phyloP scores from a whole-genome alignment of 2,797 vertebrate species.

The Pangasius krempfi region DNA sequence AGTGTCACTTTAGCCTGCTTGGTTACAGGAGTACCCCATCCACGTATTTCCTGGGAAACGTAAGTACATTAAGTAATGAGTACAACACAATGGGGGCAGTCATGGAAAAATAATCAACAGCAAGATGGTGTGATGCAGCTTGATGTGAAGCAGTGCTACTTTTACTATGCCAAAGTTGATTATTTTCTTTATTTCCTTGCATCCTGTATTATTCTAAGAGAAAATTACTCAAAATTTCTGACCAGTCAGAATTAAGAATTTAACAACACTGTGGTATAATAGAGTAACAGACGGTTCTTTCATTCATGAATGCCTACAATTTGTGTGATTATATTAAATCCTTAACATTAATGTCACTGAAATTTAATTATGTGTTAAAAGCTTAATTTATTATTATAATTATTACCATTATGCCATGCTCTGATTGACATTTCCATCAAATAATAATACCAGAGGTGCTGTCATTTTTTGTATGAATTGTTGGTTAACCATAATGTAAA shows the following conservation, averaged over 20 bases:
- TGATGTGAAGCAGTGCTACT: background rate
- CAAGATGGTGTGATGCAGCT: background rate
- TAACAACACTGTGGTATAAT: background rate
- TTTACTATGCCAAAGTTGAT: background rate
- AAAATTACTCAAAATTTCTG: background rate
- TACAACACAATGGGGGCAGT: background rate
- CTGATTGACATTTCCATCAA: background rate
- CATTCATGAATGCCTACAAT: background rate
- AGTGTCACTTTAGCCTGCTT: conserved; percentile 72
- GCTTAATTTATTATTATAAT: background rate
- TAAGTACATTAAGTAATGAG: conserved; percentile 60
- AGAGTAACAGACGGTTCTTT: background rate
- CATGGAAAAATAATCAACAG: background rate
- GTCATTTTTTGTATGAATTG: background rate
- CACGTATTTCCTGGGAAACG: conserved; percentile 74
- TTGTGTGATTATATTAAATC: background rate
- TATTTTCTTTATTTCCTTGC: background rate
- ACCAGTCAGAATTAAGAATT: background rate
- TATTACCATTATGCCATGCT: background rate
- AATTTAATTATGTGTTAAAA: background rate
- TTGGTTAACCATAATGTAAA: background rate
- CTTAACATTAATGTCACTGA: background rate
- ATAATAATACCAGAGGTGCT: background rate
- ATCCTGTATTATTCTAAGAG: background rate
- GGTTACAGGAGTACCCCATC: conserved; percentile 70